Evolutionary conservation across 53 echinoderm and acorn worm genomes (phyloP), one percentile per base, ranked within the genome.

Genomic region (Apostichopus leukothele): DNA sequence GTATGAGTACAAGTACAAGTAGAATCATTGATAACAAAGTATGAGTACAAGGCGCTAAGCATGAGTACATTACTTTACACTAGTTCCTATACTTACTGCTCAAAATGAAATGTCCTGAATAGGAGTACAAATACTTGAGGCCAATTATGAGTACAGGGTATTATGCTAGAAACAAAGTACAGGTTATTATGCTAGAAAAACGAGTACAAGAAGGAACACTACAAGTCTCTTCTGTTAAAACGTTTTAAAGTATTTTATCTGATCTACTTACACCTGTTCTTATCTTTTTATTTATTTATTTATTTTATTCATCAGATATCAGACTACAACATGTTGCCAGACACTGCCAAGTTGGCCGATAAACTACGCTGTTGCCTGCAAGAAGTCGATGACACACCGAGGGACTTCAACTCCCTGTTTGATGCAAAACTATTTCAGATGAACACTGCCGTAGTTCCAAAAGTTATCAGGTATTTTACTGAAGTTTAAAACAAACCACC

Each of bases 321-420:
- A 4, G 99, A 98, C 75, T 98, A 98, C 92, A 98, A 98, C 92
- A 96, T 98, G 92, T 75, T 98, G 67, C 99, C 99, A 1, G 99
- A 98, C 91, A 98, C 99, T 3, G 94, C 99, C 54, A 96, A 98
- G 89, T 89, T 98, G 75, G 94, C 99, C 0, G 99, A 98, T 73
- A 94, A 96, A 60, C 59, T 98, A 52, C 87, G 99, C 66, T 90
- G 91, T 8, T 98, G 99, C 75, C 91, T 98, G 13, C 99, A 98
- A 60, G 98, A 97, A 85, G 89, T 92, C 50, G 99, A 98, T 61
- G 99, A 98, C 76, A 96, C 95, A 6, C 94, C 99, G 0, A 81
- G 96, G 89, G 99, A 98, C 57, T 91, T 98, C 90, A 93, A 94
- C 89, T 88, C 95, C 0, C 90, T 98, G 6, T 98, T 98, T 75